Evolutionary conservation across 1,140 invertebrate genomes (phyloP).

Genomic region (Aradophagus sp.): DNA sequence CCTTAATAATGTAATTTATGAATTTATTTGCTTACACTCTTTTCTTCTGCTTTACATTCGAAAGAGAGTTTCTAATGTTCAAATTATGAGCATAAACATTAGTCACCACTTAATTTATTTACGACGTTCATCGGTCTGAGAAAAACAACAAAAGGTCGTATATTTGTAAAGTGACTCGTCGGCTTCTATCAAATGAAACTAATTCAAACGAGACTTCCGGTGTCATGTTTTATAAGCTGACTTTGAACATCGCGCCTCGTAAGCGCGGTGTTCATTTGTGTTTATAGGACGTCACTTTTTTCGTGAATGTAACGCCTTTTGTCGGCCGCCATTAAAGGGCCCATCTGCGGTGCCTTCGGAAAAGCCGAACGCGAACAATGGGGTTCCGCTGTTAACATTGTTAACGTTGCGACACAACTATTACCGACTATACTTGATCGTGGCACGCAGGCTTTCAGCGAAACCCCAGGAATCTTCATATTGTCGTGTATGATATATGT

Average conservation of each 20-base stretch:
- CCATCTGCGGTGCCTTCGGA: constrained; percentile 54
- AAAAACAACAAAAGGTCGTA: constrained; percentile 28
- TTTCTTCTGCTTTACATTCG: no score
- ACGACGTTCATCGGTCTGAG: constrained; percentile 23
- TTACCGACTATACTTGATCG: constrained; percentile 49
- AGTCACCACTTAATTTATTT: no score
- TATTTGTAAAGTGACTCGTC: constrained; percentile 46
- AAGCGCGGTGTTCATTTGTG: constrained; percentile 24
- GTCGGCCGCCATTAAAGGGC: constrained; percentile 51
- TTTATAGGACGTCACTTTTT: constrained; percentile 35
- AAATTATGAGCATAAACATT: no score
- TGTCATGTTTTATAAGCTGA: constrained; percentile 51
- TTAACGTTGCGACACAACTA: constrained; percentile 52
- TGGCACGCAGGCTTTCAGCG: constrained; percentile 48
- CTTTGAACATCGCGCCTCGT: constrained; percentile 34
- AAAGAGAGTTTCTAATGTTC: no score
- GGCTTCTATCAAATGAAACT: constrained; percentile 41
- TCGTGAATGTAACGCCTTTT: constrained; percentile 41
- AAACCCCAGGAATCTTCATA: constrained; percentile 46
- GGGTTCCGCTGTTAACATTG: constrained; percentile 53
- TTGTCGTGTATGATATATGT: constrained; percentile 47
- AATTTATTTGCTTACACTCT: no score
- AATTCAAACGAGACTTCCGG: constrained; percentile 50
- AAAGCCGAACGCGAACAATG: constrained; percentile 51
- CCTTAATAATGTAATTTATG: no score